Evolutionary conservation across 2,113 vertebrate genomes (phyloP).

Genomic region (Fulica atra): DNA sequence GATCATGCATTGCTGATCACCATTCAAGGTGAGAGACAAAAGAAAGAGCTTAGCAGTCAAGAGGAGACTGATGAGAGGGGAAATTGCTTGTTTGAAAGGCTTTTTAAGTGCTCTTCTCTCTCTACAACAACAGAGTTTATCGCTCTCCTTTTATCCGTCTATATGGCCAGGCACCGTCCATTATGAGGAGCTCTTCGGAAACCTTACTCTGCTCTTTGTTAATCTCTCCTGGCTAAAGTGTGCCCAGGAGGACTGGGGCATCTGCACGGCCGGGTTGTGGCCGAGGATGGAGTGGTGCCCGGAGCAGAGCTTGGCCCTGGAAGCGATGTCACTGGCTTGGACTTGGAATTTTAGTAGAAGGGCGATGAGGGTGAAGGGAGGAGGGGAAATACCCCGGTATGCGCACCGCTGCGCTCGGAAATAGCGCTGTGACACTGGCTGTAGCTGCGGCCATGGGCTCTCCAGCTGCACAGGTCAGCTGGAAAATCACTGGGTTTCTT

Average conservation of each 20-base stretch:
- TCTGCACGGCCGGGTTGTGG: not conserved
- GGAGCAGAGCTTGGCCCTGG: not conserved
- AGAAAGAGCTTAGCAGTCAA: slow-evolving; percentile 36
- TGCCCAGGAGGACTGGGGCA: not conserved
- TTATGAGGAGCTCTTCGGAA: not conserved
- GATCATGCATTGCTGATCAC: slow-evolving; percentile 64
- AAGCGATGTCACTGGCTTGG: rapidly evolving
- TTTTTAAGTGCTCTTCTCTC: slow-evolving; percentile 38
- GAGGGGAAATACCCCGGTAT: not conserved
- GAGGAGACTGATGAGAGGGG: slow-evolving; percentile 54
- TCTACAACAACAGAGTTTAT: slow-evolving; percentile 53
- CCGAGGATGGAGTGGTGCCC: not conserved
- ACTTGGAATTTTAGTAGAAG: not conserved
- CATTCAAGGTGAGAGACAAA: slow-evolving; percentile 71
- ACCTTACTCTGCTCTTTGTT: not conserved
- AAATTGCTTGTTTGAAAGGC: slow-evolving; percentile 67
- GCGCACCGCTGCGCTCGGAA: not conserved
- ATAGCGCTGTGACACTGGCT: not conserved
- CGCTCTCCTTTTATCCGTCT: slow-evolving; percentile 34
- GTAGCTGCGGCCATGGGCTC: too few species aligned
- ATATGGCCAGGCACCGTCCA: not conserved
- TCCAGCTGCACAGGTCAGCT: not conserved
- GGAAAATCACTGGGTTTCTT: slow-evolving; percentile 28
- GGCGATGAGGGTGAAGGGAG: not conserved
- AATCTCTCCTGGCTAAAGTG: not conserved